Evolutionary conservation across 2,113 vertebrate species (phyloP).

Genomic region (Grammomys dolichurus): DNA sequence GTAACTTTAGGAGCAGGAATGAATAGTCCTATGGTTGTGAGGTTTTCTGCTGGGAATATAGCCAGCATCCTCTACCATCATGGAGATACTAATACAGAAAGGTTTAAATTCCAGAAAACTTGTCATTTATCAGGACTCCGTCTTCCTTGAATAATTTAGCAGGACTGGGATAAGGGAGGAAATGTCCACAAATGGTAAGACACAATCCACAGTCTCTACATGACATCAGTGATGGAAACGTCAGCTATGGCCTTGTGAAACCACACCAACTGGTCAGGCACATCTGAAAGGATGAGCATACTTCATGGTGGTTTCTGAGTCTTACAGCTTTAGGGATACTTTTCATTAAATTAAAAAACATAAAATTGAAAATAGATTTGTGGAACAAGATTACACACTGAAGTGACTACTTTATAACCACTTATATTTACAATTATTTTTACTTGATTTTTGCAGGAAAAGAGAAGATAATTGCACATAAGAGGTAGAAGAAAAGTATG

Average conservation of each 20-base stretch:
- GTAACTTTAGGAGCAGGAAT: background rate
- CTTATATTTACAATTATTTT: constrained; percentile 52
- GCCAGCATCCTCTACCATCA: background rate
- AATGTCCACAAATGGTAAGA: background rate
- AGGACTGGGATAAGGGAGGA: too few species aligned
- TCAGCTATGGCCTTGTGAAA: background rate
- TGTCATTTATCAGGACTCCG: background rate
- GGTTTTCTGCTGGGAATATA: background rate
- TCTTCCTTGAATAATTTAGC: background rate
- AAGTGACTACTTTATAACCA: constrained; percentile 53
- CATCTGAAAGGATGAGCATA: background rate
- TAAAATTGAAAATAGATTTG: constrained; percentile 43
- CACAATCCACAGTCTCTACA: background rate
- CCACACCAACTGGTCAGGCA: background rate
- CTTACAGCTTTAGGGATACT: background rate
- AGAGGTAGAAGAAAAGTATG: constrained; percentile 48
- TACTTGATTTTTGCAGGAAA: constrained; percentile 27
- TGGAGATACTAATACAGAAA: background rate
- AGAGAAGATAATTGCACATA: constrained; percentile 52
- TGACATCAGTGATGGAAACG: background rate
- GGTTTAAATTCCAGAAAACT: background rate
- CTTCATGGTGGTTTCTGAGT: background rate
- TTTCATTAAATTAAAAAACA: constrained; percentile 16
- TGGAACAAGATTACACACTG: constrained; percentile 2
- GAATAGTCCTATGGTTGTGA: background rate